Conservation (phyloP, 1,140 invertebrate species). For the Drosophila rhopaloa region DNA sequence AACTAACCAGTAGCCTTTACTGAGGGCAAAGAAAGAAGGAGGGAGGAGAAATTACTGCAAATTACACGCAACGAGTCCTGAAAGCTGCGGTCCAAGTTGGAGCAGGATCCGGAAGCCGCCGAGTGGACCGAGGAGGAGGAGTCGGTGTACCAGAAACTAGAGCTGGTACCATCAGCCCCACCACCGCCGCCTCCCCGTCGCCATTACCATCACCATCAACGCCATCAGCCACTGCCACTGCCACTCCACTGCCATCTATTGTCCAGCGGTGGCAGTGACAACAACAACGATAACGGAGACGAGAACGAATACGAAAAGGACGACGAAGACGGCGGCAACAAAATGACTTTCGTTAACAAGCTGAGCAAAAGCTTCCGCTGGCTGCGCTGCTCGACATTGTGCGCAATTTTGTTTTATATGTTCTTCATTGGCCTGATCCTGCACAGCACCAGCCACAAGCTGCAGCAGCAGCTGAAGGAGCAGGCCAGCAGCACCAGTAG, state of each 20-base stretch:
- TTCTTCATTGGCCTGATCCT: constrained; percentile 84
- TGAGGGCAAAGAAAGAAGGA: neutral
- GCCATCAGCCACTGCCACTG: constrained; percentile 15
- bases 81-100: constrained; percentile 53
- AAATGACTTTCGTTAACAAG: constrained; percentile 84
- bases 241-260: constrained; percentile 35
- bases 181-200: constrained; percentile 11
- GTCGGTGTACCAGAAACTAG: constrained; percentile 38
- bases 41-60: constrained; percentile 60
- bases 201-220: constrained; percentile 9
- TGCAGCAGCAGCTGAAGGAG: constrained; percentile 66
- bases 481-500: constrained; percentile 35
- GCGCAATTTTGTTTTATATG: constrained; percentile 84
- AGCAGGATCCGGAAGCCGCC: constrained; percentile 48
- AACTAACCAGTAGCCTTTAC: neutral
- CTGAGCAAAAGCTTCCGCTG: constrained; percentile 84
- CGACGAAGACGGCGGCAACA: constrained; percentile 44
- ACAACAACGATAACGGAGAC: constrained; percentile 8
- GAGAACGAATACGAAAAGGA: constrained; percentile 12
- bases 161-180: constrained; percentile 42
- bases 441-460: constrained; percentile 79
- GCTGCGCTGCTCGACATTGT: constrained; percentile 82
- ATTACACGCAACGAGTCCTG: constrained; percentile 72
- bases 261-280: constrained; percentile 27
- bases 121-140: constrained; percentile 45